A percentile compares a stretch with the other conserved stretches of the same genome.
Conservation (phyloP, 2,797 vertebrate genomes). For the Spheniscus humboldti region DNA sequence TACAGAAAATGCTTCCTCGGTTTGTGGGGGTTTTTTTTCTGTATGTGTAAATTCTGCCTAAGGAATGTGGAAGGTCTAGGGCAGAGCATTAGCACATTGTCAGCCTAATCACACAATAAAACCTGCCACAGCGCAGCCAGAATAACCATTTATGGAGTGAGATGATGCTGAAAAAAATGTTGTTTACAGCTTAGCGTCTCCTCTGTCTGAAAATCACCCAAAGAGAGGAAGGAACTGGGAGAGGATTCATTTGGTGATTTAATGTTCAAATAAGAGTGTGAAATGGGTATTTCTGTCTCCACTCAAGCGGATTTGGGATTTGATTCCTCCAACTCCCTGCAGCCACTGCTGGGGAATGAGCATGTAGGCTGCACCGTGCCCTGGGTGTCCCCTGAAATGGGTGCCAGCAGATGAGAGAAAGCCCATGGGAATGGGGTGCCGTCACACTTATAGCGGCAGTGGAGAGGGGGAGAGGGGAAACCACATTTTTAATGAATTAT, state of each 20-base stretch:
- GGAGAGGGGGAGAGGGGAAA: not conserved
- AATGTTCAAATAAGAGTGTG: not conserved
- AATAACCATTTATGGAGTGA: conserved; percentile 30
- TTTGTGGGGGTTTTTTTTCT: not conserved
- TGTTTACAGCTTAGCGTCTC: conserved; percentile 37
- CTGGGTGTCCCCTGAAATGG: not conserved
- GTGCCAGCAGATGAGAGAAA: not conserved
- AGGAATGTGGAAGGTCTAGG: conserved; percentile 4
- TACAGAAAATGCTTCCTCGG: not conserved
- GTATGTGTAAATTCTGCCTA: not conserved
- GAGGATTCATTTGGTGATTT: not conserved
- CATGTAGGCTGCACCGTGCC: no score
- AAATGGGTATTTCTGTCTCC: not conserved
- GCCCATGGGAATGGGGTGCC: not conserved
- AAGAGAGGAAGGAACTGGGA: conserved; percentile 20
- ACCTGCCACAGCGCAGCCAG: not conserved
- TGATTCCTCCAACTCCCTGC: not conserved
- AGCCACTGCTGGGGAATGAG: not conserved
- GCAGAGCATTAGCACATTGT: not conserved
- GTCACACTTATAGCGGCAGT: not conserved
- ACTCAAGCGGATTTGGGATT: not conserved
- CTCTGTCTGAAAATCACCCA: conserved; percentile 20
- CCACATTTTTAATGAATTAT: not conserved
- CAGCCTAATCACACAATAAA: conserved; percentile 30
- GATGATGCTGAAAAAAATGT: not conserved